Evolutionary conservation across 1,140 invertebrate species (phyloP).

Genomic region (Neotoxoptera formosana): DNA sequence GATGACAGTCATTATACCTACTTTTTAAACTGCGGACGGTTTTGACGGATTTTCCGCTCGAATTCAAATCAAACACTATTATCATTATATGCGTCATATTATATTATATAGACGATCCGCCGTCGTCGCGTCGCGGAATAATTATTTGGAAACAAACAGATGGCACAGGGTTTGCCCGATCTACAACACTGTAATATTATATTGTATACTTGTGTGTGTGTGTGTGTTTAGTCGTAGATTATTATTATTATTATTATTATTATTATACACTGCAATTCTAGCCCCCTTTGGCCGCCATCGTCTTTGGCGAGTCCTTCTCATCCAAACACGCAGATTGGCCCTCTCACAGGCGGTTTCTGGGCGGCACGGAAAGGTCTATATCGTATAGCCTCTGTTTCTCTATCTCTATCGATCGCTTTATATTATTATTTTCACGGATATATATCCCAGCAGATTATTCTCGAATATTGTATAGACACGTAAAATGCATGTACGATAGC

Average conservation of each 20-base stretch:
- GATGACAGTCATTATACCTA: too few species aligned
- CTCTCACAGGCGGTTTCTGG: neutral
- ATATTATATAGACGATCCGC: neutral
- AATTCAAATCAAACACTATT: neutral
- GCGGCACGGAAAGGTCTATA: neutral
- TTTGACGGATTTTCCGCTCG: neutral
- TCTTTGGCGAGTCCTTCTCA: neutral
- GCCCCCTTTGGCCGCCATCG: neutral
- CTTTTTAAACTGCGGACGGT: neutral
- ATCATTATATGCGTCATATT: too few species aligned
- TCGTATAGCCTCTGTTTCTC: too few species aligned
- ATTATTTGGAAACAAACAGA: constrained; percentile 14
- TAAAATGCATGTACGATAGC: neutral
- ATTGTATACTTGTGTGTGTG: neutral
- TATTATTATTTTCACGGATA: neutral
- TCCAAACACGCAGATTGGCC: neutral
- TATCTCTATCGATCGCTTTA: neutral
- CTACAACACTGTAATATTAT: neutral
- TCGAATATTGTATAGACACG: too few species aligned
- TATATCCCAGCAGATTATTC: neutral
- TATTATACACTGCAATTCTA: neutral
- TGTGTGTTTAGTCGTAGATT: neutral
- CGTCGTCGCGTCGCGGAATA: neutral
- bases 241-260: neutral
- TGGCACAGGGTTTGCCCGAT: neutral